These are phyloP conservation scores for Ptiloglossa arizonensis DNA, from an alignment of 1,140 invertebrate species.

Conservation along the genomic window DNA sequence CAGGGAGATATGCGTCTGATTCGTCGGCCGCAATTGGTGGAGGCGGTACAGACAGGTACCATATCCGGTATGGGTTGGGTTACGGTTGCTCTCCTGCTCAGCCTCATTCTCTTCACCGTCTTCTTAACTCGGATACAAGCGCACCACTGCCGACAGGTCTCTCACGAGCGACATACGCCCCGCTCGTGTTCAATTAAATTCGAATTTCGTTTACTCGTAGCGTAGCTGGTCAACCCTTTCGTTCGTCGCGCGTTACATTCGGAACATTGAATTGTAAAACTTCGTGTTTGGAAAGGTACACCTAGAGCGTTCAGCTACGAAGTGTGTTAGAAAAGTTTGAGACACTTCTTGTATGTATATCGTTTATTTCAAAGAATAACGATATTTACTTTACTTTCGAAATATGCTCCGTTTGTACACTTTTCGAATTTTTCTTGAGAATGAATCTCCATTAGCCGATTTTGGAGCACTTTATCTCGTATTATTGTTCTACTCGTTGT, in stretches of 20 bases:
- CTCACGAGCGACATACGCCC: not conserved
- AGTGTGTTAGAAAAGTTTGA: no score
- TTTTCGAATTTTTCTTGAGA: no score
- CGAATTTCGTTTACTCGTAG: not conserved
- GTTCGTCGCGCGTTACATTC: no score
- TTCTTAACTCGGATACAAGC: slow-evolving; percentile 61
- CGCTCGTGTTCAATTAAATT: not conserved
- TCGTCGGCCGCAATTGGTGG: slow-evolving; percentile 78
- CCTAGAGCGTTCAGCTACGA: no score
- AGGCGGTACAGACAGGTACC: slow-evolving; percentile 78
- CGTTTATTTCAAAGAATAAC: no score
- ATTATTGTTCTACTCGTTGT: slow-evolving; percentile 53
- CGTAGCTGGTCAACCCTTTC: not conserved
- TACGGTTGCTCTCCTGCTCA: slow-evolving; percentile 54
- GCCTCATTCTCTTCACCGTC: slow-evolving; percentile 53
- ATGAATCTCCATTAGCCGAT: no score
- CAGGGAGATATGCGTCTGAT: slow-evolving; percentile 74
- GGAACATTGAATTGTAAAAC: no score
- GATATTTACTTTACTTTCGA: no score
- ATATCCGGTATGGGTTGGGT: slow-evolving; percentile 77
- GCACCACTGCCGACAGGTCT: slow-evolving; percentile 19
- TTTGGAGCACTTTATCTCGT: no score
- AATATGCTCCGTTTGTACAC: no score
- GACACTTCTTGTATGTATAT: no score
- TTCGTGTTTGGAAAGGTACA: no score